Evolutionary conservation across 2,797 vertebrate genomes (phyloP), one percentile per base, ranked within the genome.

Genomic region (Coranthus polyacanthus): DNA sequence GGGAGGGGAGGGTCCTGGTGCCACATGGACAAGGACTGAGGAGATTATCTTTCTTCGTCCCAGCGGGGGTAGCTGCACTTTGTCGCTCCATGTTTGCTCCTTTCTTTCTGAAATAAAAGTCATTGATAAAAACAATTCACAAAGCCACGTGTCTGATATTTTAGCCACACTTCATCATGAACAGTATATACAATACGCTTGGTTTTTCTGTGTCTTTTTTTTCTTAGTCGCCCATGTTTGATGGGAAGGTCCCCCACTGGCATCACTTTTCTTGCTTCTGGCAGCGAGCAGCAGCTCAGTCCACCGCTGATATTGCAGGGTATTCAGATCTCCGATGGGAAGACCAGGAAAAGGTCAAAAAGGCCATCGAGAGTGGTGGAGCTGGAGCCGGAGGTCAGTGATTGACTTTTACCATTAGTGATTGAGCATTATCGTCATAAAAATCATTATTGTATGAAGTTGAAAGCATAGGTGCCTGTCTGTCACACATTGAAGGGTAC

Each of bases 251-350:
- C 38, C 98, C 98, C 0, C 97, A 98, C 79, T 99, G 98, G 98
- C 95, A 99, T 86, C 98, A 99, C 87, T 99, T 97, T 78, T 93
- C 96, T 49, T 99, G 98, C 83, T 99, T 99, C 92, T 99, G 98
- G 97, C 97, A 94, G 85, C 83, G 95, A 2, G 95, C 96, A 4
- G 90, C 95, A 0, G 92, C 94, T 0, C 90, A 96, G 81, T 94
- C 94, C 29, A 82, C 92, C 0, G 56, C 78, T 0, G 97, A 99
- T 49, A 95, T 99, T 0, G 93, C 94, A 0, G 97, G 98, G 1
- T 98, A 95, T 46, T 92, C 95, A 0, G 96, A 94, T 85, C 95
- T 99, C 13, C 94, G 97, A 21, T 99, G 98, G 97, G 96, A 96
- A 0, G 97, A 99, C 82, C 98, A 99, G 88, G 96, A 99, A 76